A percentile compares a stretch with the other conserved stretches of the same genome.
Conservation (phyloP, 1,140 invertebrate species). For the Aphelinus atriplicis region DNA sequence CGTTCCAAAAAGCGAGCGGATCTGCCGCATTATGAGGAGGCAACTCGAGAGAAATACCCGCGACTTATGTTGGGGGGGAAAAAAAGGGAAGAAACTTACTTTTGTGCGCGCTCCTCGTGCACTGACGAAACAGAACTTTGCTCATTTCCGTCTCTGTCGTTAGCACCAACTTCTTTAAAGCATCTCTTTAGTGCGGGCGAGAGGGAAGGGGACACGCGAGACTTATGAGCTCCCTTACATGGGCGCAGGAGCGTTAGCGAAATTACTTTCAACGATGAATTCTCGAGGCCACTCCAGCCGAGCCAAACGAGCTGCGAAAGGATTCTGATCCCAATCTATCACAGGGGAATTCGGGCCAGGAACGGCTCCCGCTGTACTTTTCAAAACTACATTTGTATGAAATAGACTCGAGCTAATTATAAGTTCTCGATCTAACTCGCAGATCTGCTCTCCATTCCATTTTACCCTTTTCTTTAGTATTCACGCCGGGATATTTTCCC, state of each 20-base stretch:
- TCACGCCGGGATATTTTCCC: no score
- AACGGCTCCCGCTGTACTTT: no score
- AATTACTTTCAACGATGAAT: neutral
- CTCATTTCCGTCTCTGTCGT: constrained; percentile 12
- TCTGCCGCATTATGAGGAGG: no score
- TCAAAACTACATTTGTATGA: no score
- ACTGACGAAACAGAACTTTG: neutral
- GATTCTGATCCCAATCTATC: neutral
- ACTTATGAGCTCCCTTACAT: constrained; percentile 7
- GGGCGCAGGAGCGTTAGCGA: neutral
- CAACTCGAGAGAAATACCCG: no score
- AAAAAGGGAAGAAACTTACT: neutral
- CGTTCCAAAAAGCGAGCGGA: neutral
- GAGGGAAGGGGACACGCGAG: neutral
- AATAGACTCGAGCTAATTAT: no score
- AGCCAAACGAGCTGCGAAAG: no score
- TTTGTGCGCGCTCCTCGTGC: neutral
- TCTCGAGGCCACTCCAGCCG: no score
- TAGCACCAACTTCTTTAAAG: constrained; percentile 6
- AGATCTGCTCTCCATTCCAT: no score
- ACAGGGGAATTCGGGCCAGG: no score
- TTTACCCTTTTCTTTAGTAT: no score
- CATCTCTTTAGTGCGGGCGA: neutral
- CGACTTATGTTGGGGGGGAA: neutral
- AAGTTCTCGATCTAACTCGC: no score